A percentile compares a stretch with the other conserved stretches of the same genome.
Conservation (phyloP, 2,797 vertebrate genomes). For the Sebastes reedi region DNA sequence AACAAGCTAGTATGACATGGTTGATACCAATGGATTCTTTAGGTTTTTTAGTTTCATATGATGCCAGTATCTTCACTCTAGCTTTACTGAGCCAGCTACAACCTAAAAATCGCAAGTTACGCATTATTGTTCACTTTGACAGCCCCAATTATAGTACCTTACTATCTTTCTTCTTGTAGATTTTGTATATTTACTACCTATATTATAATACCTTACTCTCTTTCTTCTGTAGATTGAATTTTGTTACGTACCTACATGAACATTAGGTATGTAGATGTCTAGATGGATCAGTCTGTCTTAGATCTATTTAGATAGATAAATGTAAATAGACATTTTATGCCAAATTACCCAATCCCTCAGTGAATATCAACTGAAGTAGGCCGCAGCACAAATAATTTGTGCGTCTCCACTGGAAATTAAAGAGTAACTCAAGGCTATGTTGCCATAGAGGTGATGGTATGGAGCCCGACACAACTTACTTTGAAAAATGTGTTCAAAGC, state of each 20-base stretch:
- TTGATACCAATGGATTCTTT: too few relatives aligned
- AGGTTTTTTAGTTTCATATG: too few relatives aligned
- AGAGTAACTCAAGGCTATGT: background rate
- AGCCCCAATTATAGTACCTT: too few relatives aligned
- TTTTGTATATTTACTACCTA: background rate
- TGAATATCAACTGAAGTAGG: background rate
- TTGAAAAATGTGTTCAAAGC: constrained; percentile 24
- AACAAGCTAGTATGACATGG: too few relatives aligned
- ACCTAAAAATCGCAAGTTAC: too few relatives aligned
- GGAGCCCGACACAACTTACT: background rate
- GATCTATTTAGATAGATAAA: background rate
- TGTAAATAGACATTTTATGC: background rate
- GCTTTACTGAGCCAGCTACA: too few relatives aligned
- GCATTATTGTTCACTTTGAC: too few relatives aligned
- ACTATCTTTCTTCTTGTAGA: too few relatives aligned
- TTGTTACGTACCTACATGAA: background rate
- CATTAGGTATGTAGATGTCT: background rate
- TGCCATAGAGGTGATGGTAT: background rate
- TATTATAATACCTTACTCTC: background rate
- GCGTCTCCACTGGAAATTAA: constrained; percentile 9
- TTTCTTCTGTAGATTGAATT: background rate
- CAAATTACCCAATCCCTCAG: background rate
- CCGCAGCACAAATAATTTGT: background rate
- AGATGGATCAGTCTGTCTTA: background rate
- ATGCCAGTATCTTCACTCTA: too few relatives aligned